Evolutionary conservation across 2,888 invertebrate genomes (phyloP).

Genomic region (Pogonocherus hispidulus): DNA sequence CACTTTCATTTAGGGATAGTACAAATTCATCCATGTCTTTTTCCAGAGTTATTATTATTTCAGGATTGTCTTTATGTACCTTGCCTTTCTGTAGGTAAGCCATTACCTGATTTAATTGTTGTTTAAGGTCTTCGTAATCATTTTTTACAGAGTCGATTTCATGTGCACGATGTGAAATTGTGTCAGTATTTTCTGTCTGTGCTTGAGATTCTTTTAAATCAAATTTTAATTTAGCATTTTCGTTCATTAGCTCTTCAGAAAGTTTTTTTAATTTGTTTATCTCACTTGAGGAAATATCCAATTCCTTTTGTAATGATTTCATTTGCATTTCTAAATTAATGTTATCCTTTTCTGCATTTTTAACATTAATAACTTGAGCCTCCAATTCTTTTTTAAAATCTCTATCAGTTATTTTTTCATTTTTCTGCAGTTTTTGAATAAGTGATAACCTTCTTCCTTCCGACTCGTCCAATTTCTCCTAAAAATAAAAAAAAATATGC

Average conservation of each 20-base stretch:
- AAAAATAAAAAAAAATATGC: constrained; percentile 10
- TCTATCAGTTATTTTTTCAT: constrained; percentile 44
- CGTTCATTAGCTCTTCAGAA: constrained; percentile 40
- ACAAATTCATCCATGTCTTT: constrained; percentile 46
- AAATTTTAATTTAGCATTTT: constrained; percentile 38
- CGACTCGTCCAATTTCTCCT: constrained; percentile 42
- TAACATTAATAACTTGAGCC: constrained; percentile 22
- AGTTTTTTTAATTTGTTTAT: constrained; percentile 41
- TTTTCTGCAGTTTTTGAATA: constrained; percentile 36
- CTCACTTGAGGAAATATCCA: constrained; percentile 43
- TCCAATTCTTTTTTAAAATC: constrained; percentile 44
- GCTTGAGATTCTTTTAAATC: constrained; percentile 28
- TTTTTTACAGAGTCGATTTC: constrained; percentile 38
- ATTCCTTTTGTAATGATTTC: constrained; percentile 45
- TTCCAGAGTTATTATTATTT: constrained; percentile 34
- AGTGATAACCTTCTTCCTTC: constrained; percentile 49
- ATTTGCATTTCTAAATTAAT: constrained; percentile 47
- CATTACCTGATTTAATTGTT: constrained; percentile 48
- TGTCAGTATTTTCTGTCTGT: not conserved
- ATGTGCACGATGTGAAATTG: not conserved
- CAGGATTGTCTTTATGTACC: constrained; percentile 26
- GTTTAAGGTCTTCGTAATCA: constrained; percentile 47
- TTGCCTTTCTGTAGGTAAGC: constrained; percentile 44
- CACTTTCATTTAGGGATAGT: constrained; percentile 29
- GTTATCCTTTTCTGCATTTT: constrained; percentile 47